A percentile compares a stretch with the other conserved stretches of the same genome.
Conservation (phyloP, 1,140 invertebrate species). For the Conus ventricosus region DNA sequence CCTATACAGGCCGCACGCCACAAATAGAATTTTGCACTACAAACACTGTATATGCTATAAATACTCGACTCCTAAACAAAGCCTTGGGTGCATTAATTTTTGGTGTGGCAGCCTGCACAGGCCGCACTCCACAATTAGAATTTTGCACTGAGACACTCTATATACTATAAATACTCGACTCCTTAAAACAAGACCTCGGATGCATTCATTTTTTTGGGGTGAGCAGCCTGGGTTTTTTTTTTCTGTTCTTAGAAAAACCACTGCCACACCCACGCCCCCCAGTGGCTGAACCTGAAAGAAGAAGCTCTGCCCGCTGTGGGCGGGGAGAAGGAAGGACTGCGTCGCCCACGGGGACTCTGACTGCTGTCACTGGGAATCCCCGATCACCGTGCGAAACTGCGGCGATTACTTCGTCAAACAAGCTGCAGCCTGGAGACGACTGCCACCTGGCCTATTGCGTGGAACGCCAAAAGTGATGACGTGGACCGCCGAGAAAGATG, state of each 20-base stretch:
- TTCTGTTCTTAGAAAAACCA: neutral
- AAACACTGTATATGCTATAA: no score
- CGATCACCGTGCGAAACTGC: conserved; percentile 1
- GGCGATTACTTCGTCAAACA: neutral
- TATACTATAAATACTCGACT: neutral
- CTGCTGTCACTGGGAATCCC: conserved; percentile 8
- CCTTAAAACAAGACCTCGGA: neutral
- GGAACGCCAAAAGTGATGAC: neutral
- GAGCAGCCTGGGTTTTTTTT: neutral
- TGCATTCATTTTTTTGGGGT: neutral
- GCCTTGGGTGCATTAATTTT: no score
- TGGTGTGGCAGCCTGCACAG: no score
- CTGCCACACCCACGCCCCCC: neutral
- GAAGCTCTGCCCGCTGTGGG: neutral
- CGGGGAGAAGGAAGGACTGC: neutral
- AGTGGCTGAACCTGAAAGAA: neutral
- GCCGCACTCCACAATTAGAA: no score
- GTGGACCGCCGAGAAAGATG: no score
- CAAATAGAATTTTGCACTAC: no score
- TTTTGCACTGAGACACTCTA: neutral
- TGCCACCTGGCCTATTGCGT: neutral
- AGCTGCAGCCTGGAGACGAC: neutral
- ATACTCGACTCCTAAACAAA: no score
- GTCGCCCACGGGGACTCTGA: neutral
- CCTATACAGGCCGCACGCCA: neutral